Evolutionary conservation across 2,113 vertebrate species (phyloP).

Genomic region (Tenrec ecaudatus): DNA sequence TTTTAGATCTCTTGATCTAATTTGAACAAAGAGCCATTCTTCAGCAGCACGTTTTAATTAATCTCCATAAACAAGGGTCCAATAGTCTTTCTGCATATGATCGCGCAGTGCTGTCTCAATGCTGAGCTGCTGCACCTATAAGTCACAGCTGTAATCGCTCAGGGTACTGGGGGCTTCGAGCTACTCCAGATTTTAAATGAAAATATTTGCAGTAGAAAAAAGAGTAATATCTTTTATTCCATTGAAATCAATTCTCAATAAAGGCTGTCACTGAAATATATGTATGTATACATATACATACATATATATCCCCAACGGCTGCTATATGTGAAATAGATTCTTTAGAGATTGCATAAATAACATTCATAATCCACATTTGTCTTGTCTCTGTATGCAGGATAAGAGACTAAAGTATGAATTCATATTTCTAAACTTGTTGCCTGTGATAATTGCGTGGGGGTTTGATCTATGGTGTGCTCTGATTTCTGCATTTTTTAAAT

Average conservation of each 20-base stretch:
- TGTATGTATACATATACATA: no score
- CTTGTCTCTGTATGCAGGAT: background rate
- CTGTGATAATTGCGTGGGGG: background rate
- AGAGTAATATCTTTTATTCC: constrained; percentile 23
- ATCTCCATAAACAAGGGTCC: constrained; percentile 73
- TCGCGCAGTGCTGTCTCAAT: constrained; percentile 59
- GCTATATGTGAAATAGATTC: constrained; percentile 9
- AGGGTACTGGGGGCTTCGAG: constrained; percentile 76
- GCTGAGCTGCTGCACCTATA: constrained; percentile 65
- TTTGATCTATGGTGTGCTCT: background rate
- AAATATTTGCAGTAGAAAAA: background rate
- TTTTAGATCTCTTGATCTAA: constrained; percentile 28
- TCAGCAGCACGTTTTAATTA: constrained; percentile 74
- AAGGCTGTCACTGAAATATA: constrained; percentile 22
- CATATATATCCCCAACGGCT: constrained; percentile 35
- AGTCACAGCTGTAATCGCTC: constrained; percentile 80
- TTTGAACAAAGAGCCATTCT: constrained; percentile 31
- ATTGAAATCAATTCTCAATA: constrained; percentile 41
- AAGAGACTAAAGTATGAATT: background rate
- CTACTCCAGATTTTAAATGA: constrained; percentile 74
- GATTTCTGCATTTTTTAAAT: constrained; percentile 32
- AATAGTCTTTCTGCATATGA: constrained; percentile 74
- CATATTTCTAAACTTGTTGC: constrained; percentile 20
- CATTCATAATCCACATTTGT: background rate
- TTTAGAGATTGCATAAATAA: constrained; percentile 3